phyloP scores from a whole-genome alignment of 2,113 vertebrate species.

The Apus apus region DNA sequence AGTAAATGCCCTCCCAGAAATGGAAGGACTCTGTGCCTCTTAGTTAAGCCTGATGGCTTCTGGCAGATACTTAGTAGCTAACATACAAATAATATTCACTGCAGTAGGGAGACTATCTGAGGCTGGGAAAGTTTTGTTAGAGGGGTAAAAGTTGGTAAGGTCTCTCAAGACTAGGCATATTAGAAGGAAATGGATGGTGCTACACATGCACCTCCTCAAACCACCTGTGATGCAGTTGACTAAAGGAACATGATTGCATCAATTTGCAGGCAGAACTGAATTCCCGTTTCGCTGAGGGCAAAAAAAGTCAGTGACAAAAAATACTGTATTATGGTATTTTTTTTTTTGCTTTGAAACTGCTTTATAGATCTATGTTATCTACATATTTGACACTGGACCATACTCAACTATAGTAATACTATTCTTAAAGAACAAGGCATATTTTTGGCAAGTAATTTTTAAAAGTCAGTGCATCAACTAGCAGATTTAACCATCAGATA shows the following conservation, averaged over 20 bases:
- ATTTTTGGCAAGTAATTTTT: not conserved
- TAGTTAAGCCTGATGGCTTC: not conserved
- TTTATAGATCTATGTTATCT: not conserved
- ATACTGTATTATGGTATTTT: not conserved
- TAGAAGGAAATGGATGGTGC: not conserved
- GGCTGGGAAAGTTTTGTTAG: not conserved
- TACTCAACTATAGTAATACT: not conserved
- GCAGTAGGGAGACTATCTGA: not conserved
- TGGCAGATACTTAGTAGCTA: not conserved
- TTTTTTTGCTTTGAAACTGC: not conserved
- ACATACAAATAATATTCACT: not conserved
- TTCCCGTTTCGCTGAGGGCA: not conserved
- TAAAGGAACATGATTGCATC: not conserved
- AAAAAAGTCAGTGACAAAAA: not conserved
- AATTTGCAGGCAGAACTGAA: not conserved
- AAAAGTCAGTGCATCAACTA: not conserved
- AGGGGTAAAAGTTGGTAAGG: not conserved
- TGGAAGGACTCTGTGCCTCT: not conserved
- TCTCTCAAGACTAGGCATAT: not conserved
- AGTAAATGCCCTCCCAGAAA: not conserved
- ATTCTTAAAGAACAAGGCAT: not conserved
- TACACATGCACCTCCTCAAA: fast-evolving
- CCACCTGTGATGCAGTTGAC: not conserved
- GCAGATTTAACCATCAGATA: not conserved
- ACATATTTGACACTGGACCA: not conserved